Percentiles rank a stretch among this genome's conserved stretches.
These are phyloP conservation scores for Darevskia mixta DNA, from an alignment of 2,797 vertebrate species.

Conservation along the genomic window DNA sequence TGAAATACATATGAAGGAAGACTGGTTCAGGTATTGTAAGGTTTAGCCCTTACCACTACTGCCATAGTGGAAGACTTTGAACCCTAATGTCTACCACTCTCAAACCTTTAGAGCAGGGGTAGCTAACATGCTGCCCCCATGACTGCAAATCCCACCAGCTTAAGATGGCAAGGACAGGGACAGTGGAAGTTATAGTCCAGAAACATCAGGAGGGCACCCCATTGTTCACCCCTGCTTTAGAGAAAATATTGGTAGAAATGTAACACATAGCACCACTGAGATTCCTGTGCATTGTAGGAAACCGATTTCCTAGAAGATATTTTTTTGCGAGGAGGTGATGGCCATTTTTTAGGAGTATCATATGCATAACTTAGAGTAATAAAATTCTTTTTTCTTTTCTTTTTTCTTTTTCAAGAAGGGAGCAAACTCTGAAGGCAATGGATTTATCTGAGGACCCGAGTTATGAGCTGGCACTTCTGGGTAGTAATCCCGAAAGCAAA, in stretches of 20 bases:
- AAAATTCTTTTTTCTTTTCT: background rate
- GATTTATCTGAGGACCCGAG: slow-evolving; percentile 37
- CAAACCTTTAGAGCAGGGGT: background rate
- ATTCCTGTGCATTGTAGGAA: slow-evolving; percentile 9
- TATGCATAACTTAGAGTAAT: background rate
- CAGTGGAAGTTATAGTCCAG: too few relatives aligned
- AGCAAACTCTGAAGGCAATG: slow-evolving; percentile 25
- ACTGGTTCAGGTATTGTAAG: too few relatives aligned
- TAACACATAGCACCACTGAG: background rate
- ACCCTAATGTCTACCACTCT: background rate
- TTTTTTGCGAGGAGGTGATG: slow-evolving; percentile 15
- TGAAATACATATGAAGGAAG: too few relatives aligned
- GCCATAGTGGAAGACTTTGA: background rate
- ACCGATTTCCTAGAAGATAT: slow-evolving; percentile 28
- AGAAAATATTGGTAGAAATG: background rate
- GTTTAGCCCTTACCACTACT: background rate
- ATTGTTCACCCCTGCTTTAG: background rate
- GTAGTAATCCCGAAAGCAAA: slow-evolving; percentile 58
- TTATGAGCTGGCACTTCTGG: slow-evolving; percentile 46
- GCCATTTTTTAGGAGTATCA: slow-evolving; percentile 24
- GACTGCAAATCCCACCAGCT: too few relatives aligned
- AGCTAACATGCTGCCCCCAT: too few relatives aligned
- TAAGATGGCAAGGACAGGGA: too few relatives aligned
- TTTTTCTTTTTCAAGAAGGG: slow-evolving; percentile 33
- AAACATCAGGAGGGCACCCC: too few relatives aligned